Evolutionary conservation across 2,113 vertebrate species (phyloP).

Genomic region (Malurus melanocephalus): DNA sequence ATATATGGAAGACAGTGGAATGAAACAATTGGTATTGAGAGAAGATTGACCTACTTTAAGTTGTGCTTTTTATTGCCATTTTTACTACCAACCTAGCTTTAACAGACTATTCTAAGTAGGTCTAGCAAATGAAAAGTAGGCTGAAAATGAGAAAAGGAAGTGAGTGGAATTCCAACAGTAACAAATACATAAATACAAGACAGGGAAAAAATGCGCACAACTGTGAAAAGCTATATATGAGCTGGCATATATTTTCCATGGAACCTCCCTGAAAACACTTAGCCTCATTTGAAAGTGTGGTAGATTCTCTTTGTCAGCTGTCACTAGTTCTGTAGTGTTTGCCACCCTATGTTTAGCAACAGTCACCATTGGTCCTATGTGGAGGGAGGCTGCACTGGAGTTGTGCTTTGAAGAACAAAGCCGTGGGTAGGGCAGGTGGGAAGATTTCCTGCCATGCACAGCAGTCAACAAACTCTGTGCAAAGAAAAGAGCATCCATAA

Average conservation of each 20-base stretch:
- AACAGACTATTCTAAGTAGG: neutral
- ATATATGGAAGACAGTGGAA: neutral
- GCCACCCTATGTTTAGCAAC: neutral
- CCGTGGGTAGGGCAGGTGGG: neutral
- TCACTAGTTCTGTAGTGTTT: neutral
- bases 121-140: conserved; percentile 12
- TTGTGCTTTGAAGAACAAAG: neutral
- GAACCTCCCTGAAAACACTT: neutral
- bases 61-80: neutral
- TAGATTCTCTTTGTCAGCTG: neutral
- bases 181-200: conserved; percentile 15
- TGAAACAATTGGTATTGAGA: neutral
- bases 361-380: neutral
- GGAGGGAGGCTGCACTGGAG: neutral
- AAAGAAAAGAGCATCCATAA: neutral
- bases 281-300: neutral
- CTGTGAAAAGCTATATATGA: neutral
- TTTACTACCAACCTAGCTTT: neutral
- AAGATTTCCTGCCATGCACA: neutral
- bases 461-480: neutral
- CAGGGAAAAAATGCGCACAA: neutral
- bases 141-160: conserved; percentile 13
- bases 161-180: conserved; percentile 23
- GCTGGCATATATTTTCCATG: neutral
- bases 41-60: neutral